Evolutionary conservation across 1,140 invertebrate species (phyloP).

Genomic region (Drosophila sucinea): DNA sequence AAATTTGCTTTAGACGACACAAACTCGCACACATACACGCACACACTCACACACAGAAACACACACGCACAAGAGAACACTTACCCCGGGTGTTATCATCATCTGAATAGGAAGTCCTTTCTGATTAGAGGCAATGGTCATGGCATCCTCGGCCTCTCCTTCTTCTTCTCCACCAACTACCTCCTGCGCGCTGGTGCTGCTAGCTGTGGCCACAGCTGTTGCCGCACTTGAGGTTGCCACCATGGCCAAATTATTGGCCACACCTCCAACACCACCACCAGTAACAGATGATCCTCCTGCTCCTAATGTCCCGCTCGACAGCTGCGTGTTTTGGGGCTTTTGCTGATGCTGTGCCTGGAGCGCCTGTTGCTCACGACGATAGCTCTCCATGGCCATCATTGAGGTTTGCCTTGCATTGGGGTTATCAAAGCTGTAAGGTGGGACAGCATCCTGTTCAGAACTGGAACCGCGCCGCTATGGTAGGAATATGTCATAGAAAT

Average conservation of each 20-base stretch:
- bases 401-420: constrained; percentile 80
- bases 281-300: constrained; percentile 24
- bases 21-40: constrained; percentile 15
- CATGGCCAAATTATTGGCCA: constrained; percentile 62
- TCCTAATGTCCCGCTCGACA: constrained; percentile 22
- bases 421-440: constrained; percentile 80
- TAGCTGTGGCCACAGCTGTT: constrained; percentile 58
- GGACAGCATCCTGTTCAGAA: constrained; percentile 78
- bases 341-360: constrained; percentile 52
- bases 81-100: constrained; percentile 83
- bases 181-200: constrained; percentile 30
- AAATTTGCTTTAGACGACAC: constrained; percentile 32
- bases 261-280: constrained; percentile 26
- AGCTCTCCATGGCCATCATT: constrained; percentile 82
- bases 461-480: constrained; percentile 73
- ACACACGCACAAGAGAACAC: constrained; percentile 42
- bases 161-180: constrained; percentile 23
- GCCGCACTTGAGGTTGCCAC: constrained; percentile 65
- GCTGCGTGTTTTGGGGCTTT: constrained; percentile 45
- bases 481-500: constrained; percentile 2
- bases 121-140: constrained; percentile 54
- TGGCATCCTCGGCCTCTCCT: constrained; percentile 52
- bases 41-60: constrained; percentile 15
- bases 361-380: constrained; percentile 72
- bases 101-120: constrained; percentile 78